Base-by-base conservation (phyloP, 2,888 invertebrate species). In the Cheilosia pagana region DNA sequence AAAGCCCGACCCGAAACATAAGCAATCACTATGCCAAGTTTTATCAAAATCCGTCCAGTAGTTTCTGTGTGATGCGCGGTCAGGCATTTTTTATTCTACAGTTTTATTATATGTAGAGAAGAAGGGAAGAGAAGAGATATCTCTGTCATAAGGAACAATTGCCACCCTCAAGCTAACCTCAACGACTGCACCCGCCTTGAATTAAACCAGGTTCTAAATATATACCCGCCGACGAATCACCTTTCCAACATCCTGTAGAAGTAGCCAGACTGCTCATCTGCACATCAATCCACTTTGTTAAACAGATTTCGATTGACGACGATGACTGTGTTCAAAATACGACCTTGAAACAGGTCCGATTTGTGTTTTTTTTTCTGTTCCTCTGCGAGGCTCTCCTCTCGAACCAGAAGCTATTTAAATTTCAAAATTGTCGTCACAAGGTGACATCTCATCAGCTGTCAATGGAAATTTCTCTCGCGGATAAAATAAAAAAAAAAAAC, bases 401-500 rank as follows among this genome's bases (percentile, higher is more conserved):
- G 62, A 48, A 62, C 28, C 23, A 39, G 41, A 39, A 60, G 19
- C 59, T 21, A 21, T 59, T 59, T 48, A 59, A 70, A 48, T 59
- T 70, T 70, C 35, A 48, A 57, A 70, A 59, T 14, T 60, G 14
- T 16, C 43, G 60, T 45, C 35, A 62, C 74, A 75, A 75, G 75
- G 75, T 75, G 65, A 75, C 65, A 57, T 67, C 75, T 0, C 35
- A 28, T 41, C 67, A 67, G 52, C 76, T 67, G 76, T 67, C 67
- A 65, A 63, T 53, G 23, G 31, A 63, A 23, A 28, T 43, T 19
- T 55, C 19, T 35, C 19, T 1, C n/a, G 5, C 52, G 31, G 53
- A 28, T 5, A 21, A 55, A n/a, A 10, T 8, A 35, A 12, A 1
- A 12, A 35, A 35, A 7, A 12, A 31, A 35, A 35, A 1, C 12